Conservation (phyloP, 2,797 vertebrate genomes). For the Hozukius guyotensis region DNA sequence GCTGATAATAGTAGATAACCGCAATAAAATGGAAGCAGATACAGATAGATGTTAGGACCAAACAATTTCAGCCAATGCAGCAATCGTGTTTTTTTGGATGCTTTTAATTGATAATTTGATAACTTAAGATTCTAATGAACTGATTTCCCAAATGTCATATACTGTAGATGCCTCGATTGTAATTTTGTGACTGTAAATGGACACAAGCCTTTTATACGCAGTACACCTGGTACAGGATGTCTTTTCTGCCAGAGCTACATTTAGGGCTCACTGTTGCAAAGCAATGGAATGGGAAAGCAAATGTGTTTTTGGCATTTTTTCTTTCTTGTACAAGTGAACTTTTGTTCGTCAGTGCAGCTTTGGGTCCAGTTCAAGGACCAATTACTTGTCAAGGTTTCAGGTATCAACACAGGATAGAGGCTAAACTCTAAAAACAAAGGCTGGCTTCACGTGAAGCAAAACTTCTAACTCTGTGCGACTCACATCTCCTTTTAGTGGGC, state of each 20-base stretch:
- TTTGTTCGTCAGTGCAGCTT: slow-evolving; percentile 20
- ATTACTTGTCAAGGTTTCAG: slow-evolving; percentile 24
- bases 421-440: slow-evolving; percentile 1
- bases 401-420: slow-evolving; percentile 4
- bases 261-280: not conserved
- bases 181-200: not conserved
- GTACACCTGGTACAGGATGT: not conserved
- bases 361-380: not conserved
- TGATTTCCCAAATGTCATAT: not conserved
- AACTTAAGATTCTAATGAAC: not conserved
- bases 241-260: not conserved
- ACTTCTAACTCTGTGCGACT: not conserved
- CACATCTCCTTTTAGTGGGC: not conserved
- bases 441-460: not conserved
- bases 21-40: not conserved
- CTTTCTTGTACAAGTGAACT: slow-evolving; percentile 1
- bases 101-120: not conserved
- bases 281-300: not conserved
- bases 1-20: not conserved
- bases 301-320: not conserved
- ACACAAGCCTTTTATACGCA: not conserved
- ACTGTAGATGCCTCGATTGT: no score
- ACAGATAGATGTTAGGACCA: not conserved
- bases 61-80: not conserved
- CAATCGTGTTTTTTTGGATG: not conserved